Conservation (phyloP, 2,888 invertebrate genomes). For the Choreutis nemorana region DNA sequence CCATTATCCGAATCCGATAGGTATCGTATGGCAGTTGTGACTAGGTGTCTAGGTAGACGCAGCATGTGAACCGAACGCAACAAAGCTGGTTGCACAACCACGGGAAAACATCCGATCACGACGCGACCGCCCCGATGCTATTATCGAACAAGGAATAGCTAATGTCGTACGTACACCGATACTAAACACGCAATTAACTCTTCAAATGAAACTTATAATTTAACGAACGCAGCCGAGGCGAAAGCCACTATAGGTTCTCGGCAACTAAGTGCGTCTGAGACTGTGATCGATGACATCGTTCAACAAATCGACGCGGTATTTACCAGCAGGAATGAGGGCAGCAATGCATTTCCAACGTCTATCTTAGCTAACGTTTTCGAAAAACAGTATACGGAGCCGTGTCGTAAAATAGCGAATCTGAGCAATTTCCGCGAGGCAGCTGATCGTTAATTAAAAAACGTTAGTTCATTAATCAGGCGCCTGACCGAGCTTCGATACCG, state of each 20-base stretch:
- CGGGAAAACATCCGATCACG: constrained; percentile 39
- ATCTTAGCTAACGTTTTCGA: constrained; percentile 16
- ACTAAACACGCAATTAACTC: constrained; percentile 41
- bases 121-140: constrained; percentile 29
- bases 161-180: constrained; percentile 20
- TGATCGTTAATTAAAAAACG: constrained; percentile 45
- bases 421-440: constrained; percentile 21
- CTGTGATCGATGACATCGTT: constrained; percentile 21
- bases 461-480: constrained; percentile 40
- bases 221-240: constrained; percentile 24
- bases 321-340: neutral
- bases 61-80: constrained; percentile 29
- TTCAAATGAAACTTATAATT: constrained; percentile 30
- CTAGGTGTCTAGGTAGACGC: constrained; percentile 12
- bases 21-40: constrained; percentile 13
- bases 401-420: no score
- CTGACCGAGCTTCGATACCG: constrained; percentile 27
- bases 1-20: constrained; percentile 34
- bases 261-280: no score
- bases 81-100: constrained; percentile 37
- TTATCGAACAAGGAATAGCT: constrained; percentile 28
- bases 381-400: no score
- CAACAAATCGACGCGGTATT: constrained; percentile 22
- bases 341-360: constrained; percentile 9
- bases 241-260: no score